phyloP scores from a whole-genome alignment of 1,140 invertebrate genomes.

The Octopus sinensis region DNA sequence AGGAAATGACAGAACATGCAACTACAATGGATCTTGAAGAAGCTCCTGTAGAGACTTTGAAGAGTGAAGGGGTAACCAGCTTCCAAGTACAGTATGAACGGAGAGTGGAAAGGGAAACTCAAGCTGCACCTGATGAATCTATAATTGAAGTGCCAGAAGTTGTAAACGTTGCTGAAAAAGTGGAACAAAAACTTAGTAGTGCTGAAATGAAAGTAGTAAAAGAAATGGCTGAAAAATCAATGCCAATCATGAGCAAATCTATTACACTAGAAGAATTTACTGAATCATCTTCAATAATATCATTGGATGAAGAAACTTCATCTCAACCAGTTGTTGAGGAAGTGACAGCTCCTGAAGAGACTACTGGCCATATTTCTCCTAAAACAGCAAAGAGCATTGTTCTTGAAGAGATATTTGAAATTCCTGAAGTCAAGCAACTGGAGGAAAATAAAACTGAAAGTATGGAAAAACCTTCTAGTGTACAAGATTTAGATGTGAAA shows the following conservation, averaged over 20 bases:
- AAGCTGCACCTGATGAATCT: slow-evolving; percentile 28
- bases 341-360: background rate
- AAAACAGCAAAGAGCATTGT: slow-evolving; percentile 29
- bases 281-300: background rate
- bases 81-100: slow-evolving; percentile 13
- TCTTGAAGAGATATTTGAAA: slow-evolving; percentile 29
- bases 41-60: background rate
- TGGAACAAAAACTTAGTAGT: background rate
- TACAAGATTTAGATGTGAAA: background rate
- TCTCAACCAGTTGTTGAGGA: background rate
- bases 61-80: background rate
- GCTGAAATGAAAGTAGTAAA: background rate
- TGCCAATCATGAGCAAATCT: slow-evolving; percentile 8
- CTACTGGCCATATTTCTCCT: slow-evolving; percentile 11
- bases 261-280: slow-evolving; percentile 13
- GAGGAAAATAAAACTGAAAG: slow-evolving; percentile 20
- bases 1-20: background rate
- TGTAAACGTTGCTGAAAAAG: slow-evolving; percentile 27
- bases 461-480: background rate
- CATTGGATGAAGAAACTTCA: background rate
- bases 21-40: slow-evolving; percentile 3
- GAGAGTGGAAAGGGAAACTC: slow-evolving; percentile 20
- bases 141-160: slow-evolving; percentile 29
- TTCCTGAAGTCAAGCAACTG: slow-evolving; percentile 29
- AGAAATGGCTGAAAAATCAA: slow-evolving; percentile 9